A percentile compares a stretch with the other conserved stretches of the same genome.
Evolutionary conservation across 2,113 vertebrate genomes (phyloP).

Genomic region (Tyrannus savana): DNA sequence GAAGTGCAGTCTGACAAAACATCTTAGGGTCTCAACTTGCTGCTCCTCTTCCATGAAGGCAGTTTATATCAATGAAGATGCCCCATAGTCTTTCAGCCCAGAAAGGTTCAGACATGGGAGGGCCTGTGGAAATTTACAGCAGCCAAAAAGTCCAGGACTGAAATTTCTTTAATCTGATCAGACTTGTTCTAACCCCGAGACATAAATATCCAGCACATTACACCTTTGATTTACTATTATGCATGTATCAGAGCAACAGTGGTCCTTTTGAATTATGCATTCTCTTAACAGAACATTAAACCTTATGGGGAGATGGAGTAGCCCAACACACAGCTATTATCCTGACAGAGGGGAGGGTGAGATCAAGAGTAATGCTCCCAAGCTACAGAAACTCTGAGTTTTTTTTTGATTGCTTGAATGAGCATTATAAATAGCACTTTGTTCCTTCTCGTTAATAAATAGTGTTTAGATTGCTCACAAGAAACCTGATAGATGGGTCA

Average conservation of each 20-base stretch:
- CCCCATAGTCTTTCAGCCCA: background rate
- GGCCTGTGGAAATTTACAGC: slow-evolving; percentile 30
- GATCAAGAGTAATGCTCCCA: slow-evolving; percentile 41
- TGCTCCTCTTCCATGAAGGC: background rate
- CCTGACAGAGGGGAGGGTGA: slow-evolving; percentile 44
- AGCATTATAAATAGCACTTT: slow-evolving; percentile 66
- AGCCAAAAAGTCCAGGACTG: background rate
- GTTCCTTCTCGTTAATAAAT: slow-evolving; percentile 65
- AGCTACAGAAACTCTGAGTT: slow-evolving; percentile 47
- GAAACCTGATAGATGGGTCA: slow-evolving; percentile 63
- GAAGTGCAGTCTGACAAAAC: background rate
- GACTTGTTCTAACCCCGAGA: slow-evolving; percentile 43
- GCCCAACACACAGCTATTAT: slow-evolving; percentile 59
- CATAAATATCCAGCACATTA: slow-evolving; percentile 43
- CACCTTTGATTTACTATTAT: slow-evolving; percentile 58
- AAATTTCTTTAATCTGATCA: slow-evolving; percentile 44
- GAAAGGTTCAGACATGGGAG: slow-evolving; percentile 8
- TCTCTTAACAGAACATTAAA: slow-evolving; percentile 68
- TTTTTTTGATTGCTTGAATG: slow-evolving; percentile 65
- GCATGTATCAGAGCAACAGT: slow-evolving; percentile 34
- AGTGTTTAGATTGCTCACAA: slow-evolving; percentile 58
- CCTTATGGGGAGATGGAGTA: slow-evolving; percentile 54
- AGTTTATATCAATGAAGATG: slow-evolving; percentile 1
- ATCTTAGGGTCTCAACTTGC: background rate
- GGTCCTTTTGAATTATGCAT: slow-evolving; percentile 59